These are phyloP conservation scores for Arenaria interpres DNA, from an alignment of 2,113 vertebrate species.

Conservation along the genomic window DNA sequence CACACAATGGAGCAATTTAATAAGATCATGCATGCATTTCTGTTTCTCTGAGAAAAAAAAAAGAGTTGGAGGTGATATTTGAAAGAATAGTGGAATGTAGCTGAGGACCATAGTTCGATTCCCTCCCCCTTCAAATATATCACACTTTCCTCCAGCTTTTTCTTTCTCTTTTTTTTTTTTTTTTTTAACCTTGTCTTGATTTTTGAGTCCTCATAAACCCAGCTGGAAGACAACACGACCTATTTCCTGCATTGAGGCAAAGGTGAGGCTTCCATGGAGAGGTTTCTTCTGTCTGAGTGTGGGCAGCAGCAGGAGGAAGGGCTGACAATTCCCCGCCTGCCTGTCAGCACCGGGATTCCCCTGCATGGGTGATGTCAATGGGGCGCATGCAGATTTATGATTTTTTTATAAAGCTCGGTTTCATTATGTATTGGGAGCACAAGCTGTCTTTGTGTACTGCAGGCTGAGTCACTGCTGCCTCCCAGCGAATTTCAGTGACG, in stretches of 20 bases:
- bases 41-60: too few relatives aligned
- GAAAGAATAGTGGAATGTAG: not conserved
- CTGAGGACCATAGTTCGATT: not conserved
- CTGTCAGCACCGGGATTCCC: slow-evolving; percentile 2
- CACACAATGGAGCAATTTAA: not conserved
- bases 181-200: not conserved
- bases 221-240: not conserved
- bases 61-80: not conserved
- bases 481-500: slow-evolving; percentile 23
- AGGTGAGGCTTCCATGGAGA: not conserved
- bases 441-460: not conserved
- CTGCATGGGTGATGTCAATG: not conserved
- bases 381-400: not conserved
- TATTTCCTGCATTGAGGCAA: not conserved
- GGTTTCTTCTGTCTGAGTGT: not conserved
- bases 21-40: not conserved
- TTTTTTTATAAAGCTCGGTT: not conserved
- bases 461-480: slow-evolving; percentile 53
- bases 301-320: not conserved
- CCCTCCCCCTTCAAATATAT: not conserved
- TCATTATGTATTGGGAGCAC: not conserved
- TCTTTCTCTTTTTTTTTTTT: too few relatives aligned
- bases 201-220: not conserved
- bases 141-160: not conserved
- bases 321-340: not conserved